Base-by-base conservation (phyloP, 2,888 invertebrate genomes). In the Abrostola tripartita region DNA sequence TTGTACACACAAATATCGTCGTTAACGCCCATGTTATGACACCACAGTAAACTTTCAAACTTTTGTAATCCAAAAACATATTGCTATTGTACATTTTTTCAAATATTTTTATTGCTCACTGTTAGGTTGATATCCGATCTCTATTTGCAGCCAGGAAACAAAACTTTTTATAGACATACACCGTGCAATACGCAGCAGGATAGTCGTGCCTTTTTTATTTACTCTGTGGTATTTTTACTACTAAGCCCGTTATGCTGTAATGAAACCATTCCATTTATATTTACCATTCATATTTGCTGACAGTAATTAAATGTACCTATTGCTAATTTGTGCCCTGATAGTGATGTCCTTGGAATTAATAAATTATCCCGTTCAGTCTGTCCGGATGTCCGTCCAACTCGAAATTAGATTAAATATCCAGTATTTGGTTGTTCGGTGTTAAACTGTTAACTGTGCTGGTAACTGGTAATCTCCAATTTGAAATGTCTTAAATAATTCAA, bases 351-450 rank as follows among this genome's bases (percentile, higher is more conserved):
- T 11, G 40, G 37, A 54, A 52, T 53, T n/a, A 56, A 63, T 68
- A 47, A 63, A 37, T 53, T n/a, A 60, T 56, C 41, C 59, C 47
- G 58, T 49, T 38, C 42, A 50, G 58, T 54, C 51, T 38, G 47
- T 49, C 52, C 56, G 69, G 68, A 61, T 47, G 37, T 60, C 47
- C 44, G 35, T 60, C 42, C 38, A 12, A 11, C 8, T 49, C 44
- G 61, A 72, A 59, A 62, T 42, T 67, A 35, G 35, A 71, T 61
- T 37, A 37, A 66, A 47, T 61, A 38, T 63, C 42, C 51, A 40
- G 55, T 56, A 50, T 57, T 56, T 11, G 35, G 44, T 36, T 49
- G 52, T 53, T 36, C 6, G 44, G 44, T 44, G n/a, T n/a, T n/a
- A n/a, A n/a, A n/a, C n/a, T n/a, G n/a, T n/a, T n/a, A n/a, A 24